phyloP scores from a whole-genome alignment of 2,797 vertebrate species.

The Lycodopsis pacificus region DNA sequence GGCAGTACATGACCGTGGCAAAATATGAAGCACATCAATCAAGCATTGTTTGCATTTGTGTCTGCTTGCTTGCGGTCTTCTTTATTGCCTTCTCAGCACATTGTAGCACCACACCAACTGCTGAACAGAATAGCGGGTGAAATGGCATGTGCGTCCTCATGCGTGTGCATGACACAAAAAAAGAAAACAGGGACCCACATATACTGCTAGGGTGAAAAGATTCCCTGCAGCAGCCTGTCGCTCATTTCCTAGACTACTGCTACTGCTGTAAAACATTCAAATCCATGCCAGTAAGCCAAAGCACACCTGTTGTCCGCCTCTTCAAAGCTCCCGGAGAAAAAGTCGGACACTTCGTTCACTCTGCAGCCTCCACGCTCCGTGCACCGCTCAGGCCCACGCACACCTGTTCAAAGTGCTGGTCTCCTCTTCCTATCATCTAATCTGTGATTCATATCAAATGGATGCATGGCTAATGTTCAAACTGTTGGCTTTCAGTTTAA shows the following conservation, averaged over 20 bases:
- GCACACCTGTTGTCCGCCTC: conserved; percentile 45
- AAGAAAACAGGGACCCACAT: not conserved
- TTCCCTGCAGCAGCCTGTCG: not conserved
- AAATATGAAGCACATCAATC: not conserved
- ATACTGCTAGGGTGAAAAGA: not conserved
- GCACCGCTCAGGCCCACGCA: conserved; percentile 53
- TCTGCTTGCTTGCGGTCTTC: conserved; percentile 2
- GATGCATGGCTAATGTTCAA: conserved; percentile 39
- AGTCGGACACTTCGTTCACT: conserved; percentile 22
- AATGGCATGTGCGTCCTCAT: not conserved
- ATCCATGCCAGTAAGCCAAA: conserved; percentile 26
- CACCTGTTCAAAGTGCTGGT: conserved; percentile 55
- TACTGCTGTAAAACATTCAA: conserved; percentile 38
- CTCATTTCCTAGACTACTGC: not conserved
- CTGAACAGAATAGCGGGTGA: not conserved
- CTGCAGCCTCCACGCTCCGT: conserved; percentile 9
- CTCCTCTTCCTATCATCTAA: conserved; percentile 32
- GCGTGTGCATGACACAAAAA: not conserved
- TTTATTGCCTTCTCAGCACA: not conserved
- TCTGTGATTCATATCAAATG: conserved; percentile 48
- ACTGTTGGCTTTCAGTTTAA: conserved; percentile 29
- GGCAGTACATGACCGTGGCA: not conserved
- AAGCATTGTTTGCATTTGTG: not conserved
- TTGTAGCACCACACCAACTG: not conserved
- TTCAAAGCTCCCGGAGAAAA: conserved; percentile 35